These are phyloP conservation scores for Zaprionus lachaisei DNA, from an alignment of 1,140 invertebrate genomes.

Conservation along the genomic window DNA sequence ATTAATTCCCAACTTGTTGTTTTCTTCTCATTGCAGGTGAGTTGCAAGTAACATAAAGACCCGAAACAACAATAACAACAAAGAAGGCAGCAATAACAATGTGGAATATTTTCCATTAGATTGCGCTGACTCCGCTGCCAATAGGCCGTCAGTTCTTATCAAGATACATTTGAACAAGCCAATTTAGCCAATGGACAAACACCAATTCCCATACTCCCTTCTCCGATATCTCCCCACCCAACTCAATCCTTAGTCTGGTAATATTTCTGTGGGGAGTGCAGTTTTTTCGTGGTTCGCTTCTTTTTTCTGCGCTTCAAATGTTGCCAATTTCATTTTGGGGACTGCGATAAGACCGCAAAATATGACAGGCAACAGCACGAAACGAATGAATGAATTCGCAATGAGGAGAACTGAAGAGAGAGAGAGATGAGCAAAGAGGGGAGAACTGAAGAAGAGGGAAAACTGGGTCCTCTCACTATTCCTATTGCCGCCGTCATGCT, in stretches of 20 bases:
- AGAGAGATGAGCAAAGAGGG: constrained; percentile 1
- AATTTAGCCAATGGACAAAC: constrained; percentile 56
- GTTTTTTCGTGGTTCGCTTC: neutral
- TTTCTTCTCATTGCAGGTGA: constrained; percentile 59
- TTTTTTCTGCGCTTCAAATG: constrained; percentile 40
- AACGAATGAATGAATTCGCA: constrained; percentile 52
- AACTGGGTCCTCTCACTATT: neutral
- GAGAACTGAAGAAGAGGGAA: neutral
- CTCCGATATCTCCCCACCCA: neutral
- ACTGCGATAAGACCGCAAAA: constrained; percentile 55
- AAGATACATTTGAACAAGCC: constrained; percentile 57
- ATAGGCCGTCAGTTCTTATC: constrained; percentile 55
- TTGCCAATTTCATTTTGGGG: constrained; percentile 48
- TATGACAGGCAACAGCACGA: constrained; percentile 48
- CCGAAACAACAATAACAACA: constrained; percentile 30
- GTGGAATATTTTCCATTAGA: constrained; percentile 36
- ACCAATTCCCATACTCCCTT: neutral
- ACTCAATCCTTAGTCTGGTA: constrained; percentile 5
- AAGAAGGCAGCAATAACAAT: neutral
- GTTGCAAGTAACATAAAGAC: constrained; percentile 25
- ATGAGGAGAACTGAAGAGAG: constrained; percentile 19
- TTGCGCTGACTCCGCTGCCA: constrained; percentile 40
- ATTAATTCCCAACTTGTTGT: constrained; percentile 31
- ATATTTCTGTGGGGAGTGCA: constrained; percentile 22
- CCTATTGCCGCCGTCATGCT: constrained; percentile 42